phyloP scores from a whole-genome alignment of 2,888 invertebrate species.

The Clunio marinus region DNA sequence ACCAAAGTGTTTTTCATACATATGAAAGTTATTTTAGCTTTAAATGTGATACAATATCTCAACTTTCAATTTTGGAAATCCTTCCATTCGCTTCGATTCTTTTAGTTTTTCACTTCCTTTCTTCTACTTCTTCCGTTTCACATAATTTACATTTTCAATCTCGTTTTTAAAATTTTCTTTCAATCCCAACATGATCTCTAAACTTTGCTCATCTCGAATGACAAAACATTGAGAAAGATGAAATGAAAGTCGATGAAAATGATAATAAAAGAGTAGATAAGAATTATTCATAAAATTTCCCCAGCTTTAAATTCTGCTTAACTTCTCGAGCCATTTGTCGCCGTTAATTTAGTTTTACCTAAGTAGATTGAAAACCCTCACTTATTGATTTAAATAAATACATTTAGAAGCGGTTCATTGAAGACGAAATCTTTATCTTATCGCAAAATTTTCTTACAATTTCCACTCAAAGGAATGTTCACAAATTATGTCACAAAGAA shows the following conservation, averaged over 20 bases:
- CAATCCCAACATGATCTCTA: background rate
- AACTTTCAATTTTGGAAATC: too few relatives aligned
- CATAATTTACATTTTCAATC: conserved; percentile 15
- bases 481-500: too few relatives aligned
- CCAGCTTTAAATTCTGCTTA: conserved; percentile 17
- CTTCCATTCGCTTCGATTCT: too few relatives aligned
- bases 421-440: background rate
- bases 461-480: too few relatives aligned
- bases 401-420: background rate
- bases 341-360: conserved; percentile 12
- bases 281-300: conserved; percentile 24
- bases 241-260: background rate
- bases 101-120: too few relatives aligned
- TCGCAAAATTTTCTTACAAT: too few relatives aligned
- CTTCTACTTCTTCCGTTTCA: too few relatives aligned
- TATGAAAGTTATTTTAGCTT: too few relatives aligned
- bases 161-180: background rate
- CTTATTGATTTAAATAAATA: conserved; percentile 26
- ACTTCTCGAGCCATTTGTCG: conserved; percentile 26
- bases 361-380: conserved; percentile 32
- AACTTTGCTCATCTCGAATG: background rate
- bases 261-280: conserved; percentile 19
- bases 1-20: too few relatives aligned
- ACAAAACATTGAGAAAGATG: background rate
- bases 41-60: too few relatives aligned